phyloP scores from a whole-genome alignment of 1,140 invertebrate species.

The Zaprionus lachaisei region DNA sequence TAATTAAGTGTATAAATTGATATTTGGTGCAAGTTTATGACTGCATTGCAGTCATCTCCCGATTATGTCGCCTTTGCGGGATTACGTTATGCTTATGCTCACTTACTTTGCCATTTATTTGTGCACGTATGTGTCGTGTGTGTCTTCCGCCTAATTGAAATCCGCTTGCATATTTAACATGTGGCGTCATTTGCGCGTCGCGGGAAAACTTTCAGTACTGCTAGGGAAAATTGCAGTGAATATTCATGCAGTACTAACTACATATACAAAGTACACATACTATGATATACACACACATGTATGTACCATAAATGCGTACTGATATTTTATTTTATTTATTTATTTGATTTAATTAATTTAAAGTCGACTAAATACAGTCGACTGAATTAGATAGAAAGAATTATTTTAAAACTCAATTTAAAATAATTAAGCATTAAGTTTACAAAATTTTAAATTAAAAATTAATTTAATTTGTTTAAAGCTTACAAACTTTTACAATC shows the following conservation, averaged over 20 bases:
- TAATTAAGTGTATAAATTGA: constrained; percentile 82
- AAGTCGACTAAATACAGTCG: no score
- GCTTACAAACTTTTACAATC: no score
- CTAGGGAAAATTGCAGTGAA: neutral
- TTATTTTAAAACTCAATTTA: no score
- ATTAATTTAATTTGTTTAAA: no score
- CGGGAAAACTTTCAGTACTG: neutral
- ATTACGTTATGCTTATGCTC: constrained; percentile 40
- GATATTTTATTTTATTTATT: no score
- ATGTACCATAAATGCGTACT: no score
- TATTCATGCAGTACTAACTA: neutral
- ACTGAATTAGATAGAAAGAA: no score
- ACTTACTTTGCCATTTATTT: neutral
- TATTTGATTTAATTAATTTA: no score
- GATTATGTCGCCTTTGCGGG: constrained; percentile 60
- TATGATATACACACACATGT: no score
- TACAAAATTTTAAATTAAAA: no score
- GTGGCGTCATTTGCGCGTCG: neutral
- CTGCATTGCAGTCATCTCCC: constrained; percentile 70
- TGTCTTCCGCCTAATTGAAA: constrained; percentile 10
- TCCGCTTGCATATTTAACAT: constrained; percentile 16
- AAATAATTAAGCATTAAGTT: no score
- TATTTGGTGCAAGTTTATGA: constrained; percentile 79
- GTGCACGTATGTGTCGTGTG: neutral
- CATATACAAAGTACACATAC: no score